Conservation (phyloP, 2,113 vertebrate species). For the Plecturocebus donacophilus region DNA sequence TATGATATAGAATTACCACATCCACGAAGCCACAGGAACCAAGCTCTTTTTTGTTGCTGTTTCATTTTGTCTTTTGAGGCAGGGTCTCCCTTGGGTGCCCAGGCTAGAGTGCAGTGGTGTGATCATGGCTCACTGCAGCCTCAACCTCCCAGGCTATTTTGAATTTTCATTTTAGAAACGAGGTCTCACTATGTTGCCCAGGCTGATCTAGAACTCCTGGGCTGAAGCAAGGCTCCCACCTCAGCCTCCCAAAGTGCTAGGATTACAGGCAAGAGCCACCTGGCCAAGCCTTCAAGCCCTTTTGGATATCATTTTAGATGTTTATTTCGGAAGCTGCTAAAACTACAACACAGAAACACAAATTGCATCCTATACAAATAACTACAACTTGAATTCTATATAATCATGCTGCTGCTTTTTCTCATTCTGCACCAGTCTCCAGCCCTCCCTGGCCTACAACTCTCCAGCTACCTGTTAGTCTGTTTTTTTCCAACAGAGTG, state of each 20-base stretch:
- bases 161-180: too few relatives aligned
- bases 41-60: too few relatives aligned
- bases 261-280: too few relatives aligned
- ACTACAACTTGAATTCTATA: rapidly evolving
- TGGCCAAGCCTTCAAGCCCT: background rate
- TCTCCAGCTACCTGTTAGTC: background rate
- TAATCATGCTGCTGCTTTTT: rapidly evolving
- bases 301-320: background rate
- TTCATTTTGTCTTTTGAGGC: background rate
- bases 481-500: background rate
- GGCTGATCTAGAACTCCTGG: too few relatives aligned
- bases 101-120: background rate
- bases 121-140: too few relatives aligned
- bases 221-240: too few relatives aligned
- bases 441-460: background rate
- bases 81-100: background rate
- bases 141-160: too few relatives aligned
- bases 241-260: too few relatives aligned
- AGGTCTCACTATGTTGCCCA: too few relatives aligned
- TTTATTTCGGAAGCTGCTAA: background rate
- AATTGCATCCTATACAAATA: rapidly evolving
- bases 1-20: background rate
- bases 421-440: background rate
- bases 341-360: rapidly evolving
- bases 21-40: background rate